These are phyloP conservation scores for Brienomyrus brachyistius DNA, from an alignment of 2,113 vertebrate species.

Conservation along the genomic window DNA sequence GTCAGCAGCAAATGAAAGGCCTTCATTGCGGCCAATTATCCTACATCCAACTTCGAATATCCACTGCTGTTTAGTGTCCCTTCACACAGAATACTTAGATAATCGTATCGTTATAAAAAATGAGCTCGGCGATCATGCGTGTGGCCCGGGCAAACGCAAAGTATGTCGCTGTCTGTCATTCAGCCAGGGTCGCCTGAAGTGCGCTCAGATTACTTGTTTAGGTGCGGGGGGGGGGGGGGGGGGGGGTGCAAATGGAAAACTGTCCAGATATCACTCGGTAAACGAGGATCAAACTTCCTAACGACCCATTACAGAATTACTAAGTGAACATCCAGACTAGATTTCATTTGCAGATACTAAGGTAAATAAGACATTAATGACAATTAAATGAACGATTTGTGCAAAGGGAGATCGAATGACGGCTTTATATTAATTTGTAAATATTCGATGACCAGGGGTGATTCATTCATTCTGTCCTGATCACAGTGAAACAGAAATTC, in stretches of 20 bases:
- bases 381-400: background rate
- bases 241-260: background rate
- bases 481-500: background rate
- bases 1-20: constrained; percentile 41
- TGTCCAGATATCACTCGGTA: background rate
- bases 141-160: background rate
- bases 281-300: background rate
- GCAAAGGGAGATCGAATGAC: background rate
- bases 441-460: background rate
- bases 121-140: background rate
- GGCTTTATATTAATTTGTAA: background rate
- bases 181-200: constrained; percentile 41
- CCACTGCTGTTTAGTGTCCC: background rate
- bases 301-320: background rate
- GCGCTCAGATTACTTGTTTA: constrained; percentile 56
- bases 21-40: constrained; percentile 44
- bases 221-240: background rate
- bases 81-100: background rate
- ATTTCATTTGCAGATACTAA: background rate
- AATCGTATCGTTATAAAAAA: background rate
- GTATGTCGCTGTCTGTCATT: constrained; percentile 61
- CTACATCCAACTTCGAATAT: background rate
- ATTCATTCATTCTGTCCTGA: background rate
- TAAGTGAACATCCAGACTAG: background rate
- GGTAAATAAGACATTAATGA: background rate